These are phyloP conservation scores for Steinernema khuongi DNA, from an alignment of 1,140 invertebrate genomes.

Conservation along the genomic window DNA sequence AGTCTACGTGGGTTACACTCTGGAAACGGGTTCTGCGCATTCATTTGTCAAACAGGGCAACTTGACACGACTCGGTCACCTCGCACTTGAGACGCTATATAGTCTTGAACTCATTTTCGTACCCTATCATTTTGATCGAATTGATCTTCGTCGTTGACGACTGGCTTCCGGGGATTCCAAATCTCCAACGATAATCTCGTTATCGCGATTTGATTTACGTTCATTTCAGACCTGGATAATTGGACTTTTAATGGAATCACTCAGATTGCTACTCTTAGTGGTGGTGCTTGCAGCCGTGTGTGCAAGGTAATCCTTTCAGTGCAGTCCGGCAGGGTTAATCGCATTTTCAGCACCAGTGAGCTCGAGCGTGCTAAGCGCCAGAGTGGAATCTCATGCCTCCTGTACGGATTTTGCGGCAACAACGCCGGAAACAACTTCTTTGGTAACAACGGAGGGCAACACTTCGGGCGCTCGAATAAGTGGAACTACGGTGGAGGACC, in stretches of 20 bases:
- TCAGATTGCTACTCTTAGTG: not conserved
- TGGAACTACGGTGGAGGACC: not conserved
- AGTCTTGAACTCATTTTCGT: not conserved
- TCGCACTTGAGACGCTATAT: not conserved
- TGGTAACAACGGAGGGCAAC: not conserved
- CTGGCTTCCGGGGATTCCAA: not conserved
- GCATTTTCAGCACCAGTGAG: not conserved
- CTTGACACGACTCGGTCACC: not conserved
- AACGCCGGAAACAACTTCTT: constrained; percentile 4
- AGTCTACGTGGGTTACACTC: not conserved
- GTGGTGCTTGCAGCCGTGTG: not conserved
- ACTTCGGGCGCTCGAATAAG: not conserved
- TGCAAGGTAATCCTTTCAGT: not conserved
- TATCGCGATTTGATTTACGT: too few species aligned
- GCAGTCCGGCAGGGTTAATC: not conserved
- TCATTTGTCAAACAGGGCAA: constrained; percentile 8
- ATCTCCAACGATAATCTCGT: too few species aligned
- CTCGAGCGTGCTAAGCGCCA: not conserved
- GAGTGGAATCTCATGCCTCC: not conserved
- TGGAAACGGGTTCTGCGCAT: not conserved
- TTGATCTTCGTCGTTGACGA: not conserved
- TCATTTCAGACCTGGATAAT: too few species aligned
- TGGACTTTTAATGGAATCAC: too few species aligned
- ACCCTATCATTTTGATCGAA: not conserved
- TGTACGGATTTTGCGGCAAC: not conserved